These are phyloP conservation scores for Equus przewalskii DNA, from an alignment of 2,113 vertebrate genomes.

Conservation along the genomic window DNA sequence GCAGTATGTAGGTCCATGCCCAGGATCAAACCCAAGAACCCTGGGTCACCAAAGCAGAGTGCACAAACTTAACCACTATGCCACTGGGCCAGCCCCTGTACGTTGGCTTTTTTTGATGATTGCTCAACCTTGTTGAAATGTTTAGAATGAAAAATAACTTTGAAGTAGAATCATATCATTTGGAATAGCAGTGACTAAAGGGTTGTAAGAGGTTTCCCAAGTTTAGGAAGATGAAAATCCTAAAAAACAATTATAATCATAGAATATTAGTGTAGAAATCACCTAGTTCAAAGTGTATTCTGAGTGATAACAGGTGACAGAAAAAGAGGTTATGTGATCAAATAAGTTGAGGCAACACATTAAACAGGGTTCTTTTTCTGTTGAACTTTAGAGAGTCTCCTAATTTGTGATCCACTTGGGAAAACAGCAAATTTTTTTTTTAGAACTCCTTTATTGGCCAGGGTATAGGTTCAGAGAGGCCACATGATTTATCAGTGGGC, in stretches of 20 bases:
- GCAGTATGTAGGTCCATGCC: no score
- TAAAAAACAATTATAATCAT: conserved; percentile 27
- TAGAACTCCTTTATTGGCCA: neutral
- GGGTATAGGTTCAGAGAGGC: neutral
- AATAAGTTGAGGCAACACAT: neutral
- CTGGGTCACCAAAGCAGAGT: no score
- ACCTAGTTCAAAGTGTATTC: neutral
- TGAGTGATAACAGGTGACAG: conserved; percentile 25
- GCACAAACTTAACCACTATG: no score
- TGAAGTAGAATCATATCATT: conserved; percentile 39
- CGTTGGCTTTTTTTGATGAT: neutral
- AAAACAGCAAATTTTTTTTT: neutral
- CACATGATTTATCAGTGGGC: neutral
- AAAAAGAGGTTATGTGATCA: neutral
- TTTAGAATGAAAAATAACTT: conserved; percentile 52
- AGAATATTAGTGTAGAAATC: conserved; percentile 12
- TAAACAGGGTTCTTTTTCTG: conserved; percentile 3
- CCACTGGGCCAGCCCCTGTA: neutral
- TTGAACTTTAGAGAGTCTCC: conserved; percentile 13
- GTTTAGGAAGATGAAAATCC: conserved; percentile 57
- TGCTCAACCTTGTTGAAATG: neutral
- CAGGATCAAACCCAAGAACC: no score
- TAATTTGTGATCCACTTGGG: conserved; percentile 22
- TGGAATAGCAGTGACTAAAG: neutral
- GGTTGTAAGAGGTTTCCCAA: neutral